phyloP scores from a whole-genome alignment of 92 coral and sea anemone genomes.

The Scolanthus callimorphus region DNA sequence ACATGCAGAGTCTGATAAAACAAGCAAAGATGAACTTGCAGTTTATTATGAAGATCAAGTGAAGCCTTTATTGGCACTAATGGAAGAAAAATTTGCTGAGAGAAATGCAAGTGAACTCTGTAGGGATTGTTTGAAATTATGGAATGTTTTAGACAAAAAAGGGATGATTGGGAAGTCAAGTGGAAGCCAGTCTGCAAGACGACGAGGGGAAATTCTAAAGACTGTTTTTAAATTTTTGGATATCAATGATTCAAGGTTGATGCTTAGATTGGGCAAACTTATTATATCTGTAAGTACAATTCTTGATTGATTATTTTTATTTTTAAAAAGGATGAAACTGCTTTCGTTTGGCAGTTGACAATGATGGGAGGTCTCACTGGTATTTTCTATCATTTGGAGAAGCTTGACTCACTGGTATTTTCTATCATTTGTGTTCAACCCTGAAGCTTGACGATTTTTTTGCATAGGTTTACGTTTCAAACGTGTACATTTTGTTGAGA shows the following conservation, averaged over 20 bases:
- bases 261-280: conserved; percentile 82
- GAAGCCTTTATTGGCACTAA: conserved; percentile 74
- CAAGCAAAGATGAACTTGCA: conserved; percentile 64
- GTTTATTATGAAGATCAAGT: conserved; percentile 74
- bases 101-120: conserved; percentile 62
- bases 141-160: conserved; percentile 59
- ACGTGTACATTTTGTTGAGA: too few species aligned
- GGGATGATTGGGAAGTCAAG: conserved; percentile 80
- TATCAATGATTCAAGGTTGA: conserved; percentile 77
- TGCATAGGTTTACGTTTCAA: too few species aligned
- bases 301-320: too few species aligned
- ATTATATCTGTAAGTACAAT: conserved; percentile 90
- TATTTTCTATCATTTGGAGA: too few species aligned
- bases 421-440: too few species aligned
- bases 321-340: too few species aligned
- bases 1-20: conserved; percentile 38
- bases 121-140: conserved; percentile 79
- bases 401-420: too few species aligned
- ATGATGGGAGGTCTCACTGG: too few species aligned
- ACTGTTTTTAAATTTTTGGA: conserved; percentile 90
- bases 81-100: conserved; percentile 74
- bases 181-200: conserved; percentile 73
- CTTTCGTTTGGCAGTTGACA: too few species aligned
- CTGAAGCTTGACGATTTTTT: too few species aligned
- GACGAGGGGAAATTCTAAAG: conserved; percentile 87